Base-by-base conservation (phyloP, 2,797 vertebrate species). In the Halcyon leucocephala region DNA sequence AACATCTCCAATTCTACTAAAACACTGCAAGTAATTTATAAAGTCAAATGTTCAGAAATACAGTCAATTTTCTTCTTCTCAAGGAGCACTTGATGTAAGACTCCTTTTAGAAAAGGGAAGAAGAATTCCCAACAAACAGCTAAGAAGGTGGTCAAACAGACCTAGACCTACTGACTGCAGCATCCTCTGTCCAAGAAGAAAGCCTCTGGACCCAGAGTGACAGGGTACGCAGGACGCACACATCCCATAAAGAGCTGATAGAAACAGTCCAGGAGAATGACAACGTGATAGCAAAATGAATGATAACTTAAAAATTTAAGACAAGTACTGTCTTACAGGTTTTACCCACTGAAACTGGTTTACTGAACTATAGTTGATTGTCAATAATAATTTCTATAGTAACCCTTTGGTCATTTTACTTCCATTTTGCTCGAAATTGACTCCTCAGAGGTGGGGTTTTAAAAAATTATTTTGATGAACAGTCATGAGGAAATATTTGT, bases 181-280 rank as follows among this genome's bases (percentile, higher is more conserved):
- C 21, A 22, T 35, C 8, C 15, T 42, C 33, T 16, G 19, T 5
- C 22, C 41, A 5, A 31, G 44, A 9, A 18, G 44, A 26, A 3
- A 16, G 33, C 5, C 24, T 26, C 13, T 1, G 12, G n/a, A 19
- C 15, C 15, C 6, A 26, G 33, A 28, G 48, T 1, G n/a, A 26
- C 29, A 22, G 46, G 8, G 10, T 9, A 7, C 1, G 2, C 15
- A 16, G 39, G 66, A n/a, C 5, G 10, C 39, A 37, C 46, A n/a
- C 0, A 2, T 29, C 12, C 22, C 18, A 1, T 0, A 3, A 52
- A 31, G 9, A 42, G 44, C 58, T 60, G 65, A 29, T 0, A 5
- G 17, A 35, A 65, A 13, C 21, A 24, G 51, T 8, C 57, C 18
- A 2, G 0, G 6, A 46, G 49, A 46, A 57, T 6, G 14, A 25